These are phyloP conservation scores for Protobothrops mucrosquamatus DNA, from an alignment of 2,113 vertebrate genomes.

Conservation along the genomic window DNA sequence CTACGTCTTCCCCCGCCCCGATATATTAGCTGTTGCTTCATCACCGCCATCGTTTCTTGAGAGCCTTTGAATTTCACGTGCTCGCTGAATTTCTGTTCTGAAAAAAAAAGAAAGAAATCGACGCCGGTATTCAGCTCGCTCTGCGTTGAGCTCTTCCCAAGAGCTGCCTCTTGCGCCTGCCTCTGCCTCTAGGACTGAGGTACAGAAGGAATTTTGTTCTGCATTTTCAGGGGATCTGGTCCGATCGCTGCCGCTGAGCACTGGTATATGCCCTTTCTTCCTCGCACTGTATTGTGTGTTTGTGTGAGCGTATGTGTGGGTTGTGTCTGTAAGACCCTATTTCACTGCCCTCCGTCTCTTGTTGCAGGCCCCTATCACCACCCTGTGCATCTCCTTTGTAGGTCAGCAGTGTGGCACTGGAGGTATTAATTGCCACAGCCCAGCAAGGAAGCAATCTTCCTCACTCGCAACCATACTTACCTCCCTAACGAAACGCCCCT, in stretches of 20 bases:
- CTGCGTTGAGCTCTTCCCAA: not conserved
- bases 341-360: not conserved
- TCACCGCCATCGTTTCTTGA: not conserved
- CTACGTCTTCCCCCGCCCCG: not conserved
- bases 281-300: not conserved
- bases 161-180: not conserved
- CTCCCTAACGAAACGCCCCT: not conserved
- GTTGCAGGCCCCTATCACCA: not conserved
- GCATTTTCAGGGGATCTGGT: not conserved
- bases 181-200: not conserved
- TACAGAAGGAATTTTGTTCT: not conserved
- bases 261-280: not conserved
- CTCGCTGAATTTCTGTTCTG: not conserved
- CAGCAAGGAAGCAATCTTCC: conserved; percentile 38
- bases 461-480: conserved; percentile 22
- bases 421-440: conserved; percentile 25
- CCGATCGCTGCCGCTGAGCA: not conserved
- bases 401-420: not conserved
- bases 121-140: not conserved
- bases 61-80: not conserved
- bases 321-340: not conserved
- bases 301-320: not conserved
- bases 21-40: not conserved
- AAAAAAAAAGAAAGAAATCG: rapidly evolving
- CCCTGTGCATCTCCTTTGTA: not conserved